A percentile compares a stretch with the other conserved stretches of the same genome.
phyloP scores from a whole-genome alignment of 2,888 invertebrate genomes.

The Ptilodon capucinus region DNA sequence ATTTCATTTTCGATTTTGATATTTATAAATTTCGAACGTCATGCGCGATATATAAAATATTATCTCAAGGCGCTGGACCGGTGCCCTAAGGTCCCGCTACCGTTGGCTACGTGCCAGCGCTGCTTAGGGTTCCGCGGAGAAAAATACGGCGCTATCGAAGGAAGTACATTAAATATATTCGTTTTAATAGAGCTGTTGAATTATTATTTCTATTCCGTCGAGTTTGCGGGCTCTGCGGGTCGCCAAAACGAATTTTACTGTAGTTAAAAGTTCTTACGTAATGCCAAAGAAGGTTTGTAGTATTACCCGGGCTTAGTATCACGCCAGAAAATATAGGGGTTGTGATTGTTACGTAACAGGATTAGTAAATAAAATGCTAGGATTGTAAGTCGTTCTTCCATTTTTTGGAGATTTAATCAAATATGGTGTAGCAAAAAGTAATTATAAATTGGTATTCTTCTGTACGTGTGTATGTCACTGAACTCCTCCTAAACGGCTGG shows the following conservation, averaged over 20 bases:
- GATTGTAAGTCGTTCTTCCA: no score
- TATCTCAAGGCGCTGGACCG: conserved; percentile 47
- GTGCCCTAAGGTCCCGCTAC: conserved; percentile 43
- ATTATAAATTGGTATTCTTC: no score
- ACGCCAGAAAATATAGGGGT: conserved; percentile 17
- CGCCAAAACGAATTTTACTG: conserved; percentile 16
- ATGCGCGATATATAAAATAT: conserved; percentile 24
- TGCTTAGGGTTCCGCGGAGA: conserved; percentile 32
- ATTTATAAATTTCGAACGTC: conserved; percentile 25
- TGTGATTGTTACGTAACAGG: conserved; percentile 17
- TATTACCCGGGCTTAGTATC: conserved; percentile 16
- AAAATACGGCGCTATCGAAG: conserved; percentile 44
- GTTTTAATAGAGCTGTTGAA: conserved; percentile 29
- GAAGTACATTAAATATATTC: conserved; percentile 44
- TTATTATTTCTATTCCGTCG: conserved; percentile 29
- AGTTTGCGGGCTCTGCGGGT: conserved; percentile 18
- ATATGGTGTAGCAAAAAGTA: no score
- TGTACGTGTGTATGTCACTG: no score
- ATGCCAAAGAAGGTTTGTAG: conserved; percentile 6
- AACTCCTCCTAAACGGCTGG: no score
- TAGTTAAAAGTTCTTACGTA: conserved; percentile 19
- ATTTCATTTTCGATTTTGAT: conserved; percentile 9
- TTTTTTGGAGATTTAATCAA: no score
- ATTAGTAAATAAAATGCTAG: no score
- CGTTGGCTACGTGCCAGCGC: conserved; percentile 46